Conservation (phyloP, 2,888 invertebrate species). For the Hemithea aestivaria region DNA sequence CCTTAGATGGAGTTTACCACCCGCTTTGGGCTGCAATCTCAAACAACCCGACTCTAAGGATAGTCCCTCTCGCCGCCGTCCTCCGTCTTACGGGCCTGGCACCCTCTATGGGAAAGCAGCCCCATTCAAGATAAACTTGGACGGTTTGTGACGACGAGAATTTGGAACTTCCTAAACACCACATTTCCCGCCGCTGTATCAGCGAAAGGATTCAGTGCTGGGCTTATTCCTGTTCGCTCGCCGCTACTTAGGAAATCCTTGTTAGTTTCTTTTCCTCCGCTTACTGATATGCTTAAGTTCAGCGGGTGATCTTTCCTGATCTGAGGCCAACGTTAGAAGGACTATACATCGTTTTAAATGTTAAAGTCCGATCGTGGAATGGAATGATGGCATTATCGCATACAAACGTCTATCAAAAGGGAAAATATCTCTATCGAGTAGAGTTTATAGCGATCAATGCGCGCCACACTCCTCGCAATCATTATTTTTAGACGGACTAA, state of each 20-base stretch:
- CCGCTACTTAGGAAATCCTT: conserved; percentile 54
- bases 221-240: conserved; percentile 77
- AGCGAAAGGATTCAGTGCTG: conserved; percentile 77
- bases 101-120: conserved; percentile 72
- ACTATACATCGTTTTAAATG: conserved; percentile 1
- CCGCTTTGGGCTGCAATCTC: conserved; percentile 80
- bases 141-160: conserved; percentile 37
- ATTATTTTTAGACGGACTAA: conserved; percentile 24
- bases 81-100: conserved; percentile 72
- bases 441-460: conserved; percentile 4
- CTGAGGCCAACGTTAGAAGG: conserved; percentile 52
- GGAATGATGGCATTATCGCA: neutral
- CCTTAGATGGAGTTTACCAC: conserved; percentile 80
- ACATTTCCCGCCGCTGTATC: conserved; percentile 63
- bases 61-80: conserved; percentile 38
- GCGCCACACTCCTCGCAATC: conserved; percentile 6
- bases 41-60: conserved; percentile 76
- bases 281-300: conserved; percentile 84
- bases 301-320: conserved; percentile 65
- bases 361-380: conserved; percentile 3
- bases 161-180: conserved; percentile 71
- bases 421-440: conserved; percentile 1
- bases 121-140: conserved; percentile 66
- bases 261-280: conserved; percentile 84
- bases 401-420: conserved; percentile 1